Evolutionary conservation across 2,888 invertebrate genomes (phyloP).

Genomic region (Cordylochernes scorpioides): DNA sequence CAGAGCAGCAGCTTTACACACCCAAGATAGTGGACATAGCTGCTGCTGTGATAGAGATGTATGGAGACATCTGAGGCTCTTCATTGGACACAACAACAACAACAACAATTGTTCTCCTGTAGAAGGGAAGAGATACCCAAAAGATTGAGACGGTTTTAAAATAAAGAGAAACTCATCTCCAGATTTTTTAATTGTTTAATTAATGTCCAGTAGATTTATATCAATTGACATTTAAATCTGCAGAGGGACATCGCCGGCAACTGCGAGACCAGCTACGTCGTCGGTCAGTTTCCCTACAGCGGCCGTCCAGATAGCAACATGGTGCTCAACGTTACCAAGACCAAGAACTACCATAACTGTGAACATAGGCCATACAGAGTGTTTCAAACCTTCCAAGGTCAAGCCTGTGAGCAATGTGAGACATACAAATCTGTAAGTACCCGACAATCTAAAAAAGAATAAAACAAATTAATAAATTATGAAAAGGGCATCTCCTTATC

Average conservation of each 20-base stretch:
- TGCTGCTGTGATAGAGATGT: too few relatives aligned
- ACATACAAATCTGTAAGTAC: constrained; percentile 6
- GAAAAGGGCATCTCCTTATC: too few relatives aligned
- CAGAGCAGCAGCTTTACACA: too few relatives aligned
- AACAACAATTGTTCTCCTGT: too few relatives aligned
- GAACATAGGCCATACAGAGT: constrained; percentile 13
- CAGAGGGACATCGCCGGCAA: constrained; percentile 14
- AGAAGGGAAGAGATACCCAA: too few relatives aligned
- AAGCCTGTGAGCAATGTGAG: constrained; percentile 4
- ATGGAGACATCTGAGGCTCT: too few relatives aligned
- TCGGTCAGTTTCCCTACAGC: constrained; percentile 10
- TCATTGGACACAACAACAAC: too few relatives aligned
- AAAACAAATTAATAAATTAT: too few relatives aligned
- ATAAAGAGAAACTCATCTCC: too few relatives aligned
- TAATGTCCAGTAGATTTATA: not conserved
- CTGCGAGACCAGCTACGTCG: constrained; percentile 15
- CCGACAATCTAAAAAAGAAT: too few relatives aligned
- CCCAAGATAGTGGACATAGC: too few relatives aligned
- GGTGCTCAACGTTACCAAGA: constrained; percentile 16
- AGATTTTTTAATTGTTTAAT: not conserved
- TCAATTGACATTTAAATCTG: constrained; percentile 1
- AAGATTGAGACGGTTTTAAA: too few relatives aligned
- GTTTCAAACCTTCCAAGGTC: constrained; percentile 7
- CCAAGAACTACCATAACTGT: constrained; percentile 16
- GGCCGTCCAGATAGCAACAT: constrained; percentile 6